phyloP scores from a whole-genome alignment of 1,140 invertebrate genomes.

The Drosophila ercepeae region DNA sequence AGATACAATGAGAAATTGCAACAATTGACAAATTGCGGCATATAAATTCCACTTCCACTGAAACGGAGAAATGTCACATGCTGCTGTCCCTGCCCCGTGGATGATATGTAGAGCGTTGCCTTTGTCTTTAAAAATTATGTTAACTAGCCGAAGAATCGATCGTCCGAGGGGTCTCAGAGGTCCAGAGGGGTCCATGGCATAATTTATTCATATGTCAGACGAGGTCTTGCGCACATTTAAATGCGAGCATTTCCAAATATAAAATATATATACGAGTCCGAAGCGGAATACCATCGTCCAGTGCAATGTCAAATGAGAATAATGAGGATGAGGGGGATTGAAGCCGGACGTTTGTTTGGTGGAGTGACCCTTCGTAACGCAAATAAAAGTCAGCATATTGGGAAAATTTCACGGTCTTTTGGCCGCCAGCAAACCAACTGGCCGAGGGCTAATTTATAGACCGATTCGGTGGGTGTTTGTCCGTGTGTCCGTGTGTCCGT shows the following conservation, averaged over 20 bases:
- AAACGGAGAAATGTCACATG: slow-evolving; percentile 55
- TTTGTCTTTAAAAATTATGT: slow-evolving; percentile 64
- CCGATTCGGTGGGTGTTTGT: slow-evolving; percentile 70
- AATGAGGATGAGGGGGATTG: slow-evolving; percentile 24
- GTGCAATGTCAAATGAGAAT: slow-evolving; percentile 47
- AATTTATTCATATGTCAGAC: slow-evolving; percentile 64
- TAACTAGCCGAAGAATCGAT: slow-evolving; percentile 63
- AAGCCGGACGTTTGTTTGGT: slow-evolving; percentile 1
- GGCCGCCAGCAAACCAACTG: slow-evolving; percentile 53
- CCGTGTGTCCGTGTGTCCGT: too few relatives aligned
- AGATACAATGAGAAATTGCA: slow-evolving; percentile 39
- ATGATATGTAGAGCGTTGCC: slow-evolving; percentile 59
- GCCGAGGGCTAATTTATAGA: slow-evolving; percentile 75
- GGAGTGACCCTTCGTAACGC: slow-evolving; percentile 29
- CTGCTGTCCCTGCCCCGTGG: slow-evolving; percentile 32
- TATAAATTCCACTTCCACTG: slow-evolving; percentile 55
- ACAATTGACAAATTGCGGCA: slow-evolving; percentile 69
- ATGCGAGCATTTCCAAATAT: slow-evolving; percentile 36
- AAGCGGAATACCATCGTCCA: slow-evolving; percentile 18
- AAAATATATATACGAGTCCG: neutral
- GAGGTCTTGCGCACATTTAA: slow-evolving; percentile 24
- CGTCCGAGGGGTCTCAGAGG: slow-evolving; percentile 14
- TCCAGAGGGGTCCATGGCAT: slow-evolving; percentile 17
- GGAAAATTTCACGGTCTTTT: slow-evolving; percentile 80
- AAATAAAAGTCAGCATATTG: slow-evolving; percentile 72